Conservation (phyloP, 2,888 invertebrate genomes). For the Orthosia gracilis region DNA sequence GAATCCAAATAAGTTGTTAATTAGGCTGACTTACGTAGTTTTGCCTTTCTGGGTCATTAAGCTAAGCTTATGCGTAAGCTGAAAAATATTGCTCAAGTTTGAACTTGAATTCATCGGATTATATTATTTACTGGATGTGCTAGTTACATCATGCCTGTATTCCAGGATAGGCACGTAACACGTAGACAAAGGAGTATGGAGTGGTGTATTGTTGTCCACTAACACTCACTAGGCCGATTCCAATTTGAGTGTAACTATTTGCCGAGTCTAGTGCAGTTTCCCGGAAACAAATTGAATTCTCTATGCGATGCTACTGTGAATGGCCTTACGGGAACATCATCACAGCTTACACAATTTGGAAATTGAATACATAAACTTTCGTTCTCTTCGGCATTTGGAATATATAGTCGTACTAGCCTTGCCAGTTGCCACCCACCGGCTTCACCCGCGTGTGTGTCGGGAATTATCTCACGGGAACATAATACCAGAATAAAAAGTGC, state of each 20-base stretch:
- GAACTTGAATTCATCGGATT: not conserved
- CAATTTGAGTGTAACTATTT: not conserved
- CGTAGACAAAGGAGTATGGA: not conserved
- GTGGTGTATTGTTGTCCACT: not conserved
- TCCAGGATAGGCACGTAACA: not conserved
- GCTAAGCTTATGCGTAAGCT: not conserved
- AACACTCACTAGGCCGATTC: slow-evolving; percentile 12
- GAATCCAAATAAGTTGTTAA: slow-evolving; percentile 23
- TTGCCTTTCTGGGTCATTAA: not conserved
- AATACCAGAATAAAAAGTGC: too few relatives aligned
- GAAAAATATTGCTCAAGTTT: slow-evolving; percentile 1
- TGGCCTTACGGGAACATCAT: not conserved
- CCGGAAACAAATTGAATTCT: slow-evolving; percentile 14
- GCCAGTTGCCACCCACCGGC: too few relatives aligned
- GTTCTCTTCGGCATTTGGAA: too few relatives aligned
- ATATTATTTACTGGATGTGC: not conserved
- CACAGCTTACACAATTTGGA: not conserved
- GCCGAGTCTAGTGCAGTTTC: not conserved
- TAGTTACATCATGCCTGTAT: not conserved
- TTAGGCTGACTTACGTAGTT: slow-evolving; percentile 5
- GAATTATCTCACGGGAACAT: too few relatives aligned
- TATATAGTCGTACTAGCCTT: too few relatives aligned
- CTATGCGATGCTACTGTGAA: slow-evolving; percentile 11
- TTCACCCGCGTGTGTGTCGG: too few relatives aligned
- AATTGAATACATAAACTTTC: not conserved